Conservation (phyloP, 2,797 vertebrate genomes). For the Cetoscarus ocellatus region DNA sequence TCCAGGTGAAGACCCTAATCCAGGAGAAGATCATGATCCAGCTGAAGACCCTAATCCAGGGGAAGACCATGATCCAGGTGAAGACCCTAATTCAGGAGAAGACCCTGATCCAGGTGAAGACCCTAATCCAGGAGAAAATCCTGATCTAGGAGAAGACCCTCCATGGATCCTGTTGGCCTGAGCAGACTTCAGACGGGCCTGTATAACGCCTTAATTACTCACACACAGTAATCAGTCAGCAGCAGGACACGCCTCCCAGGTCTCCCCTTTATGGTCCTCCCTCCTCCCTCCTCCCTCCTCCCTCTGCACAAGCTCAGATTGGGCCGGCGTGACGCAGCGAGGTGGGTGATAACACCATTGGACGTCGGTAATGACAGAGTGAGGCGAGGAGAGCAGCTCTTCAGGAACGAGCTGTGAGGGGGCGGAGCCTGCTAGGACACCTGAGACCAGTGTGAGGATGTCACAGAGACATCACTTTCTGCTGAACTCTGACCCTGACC, state of each 20-base stretch:
- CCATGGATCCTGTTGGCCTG: background rate
- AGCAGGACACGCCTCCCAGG: constrained; percentile 46
- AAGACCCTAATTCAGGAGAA: no score
- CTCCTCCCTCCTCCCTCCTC: constrained; percentile 15
- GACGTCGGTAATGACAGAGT: constrained; percentile 79
- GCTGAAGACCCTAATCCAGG: no score
- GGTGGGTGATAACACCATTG: constrained; percentile 72
- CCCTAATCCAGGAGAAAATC: no score
- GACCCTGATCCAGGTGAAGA: background rate
- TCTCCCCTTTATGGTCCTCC: constrained; percentile 37
- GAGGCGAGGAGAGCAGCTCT: constrained; percentile 58
- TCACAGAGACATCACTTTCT: constrained; percentile 15
- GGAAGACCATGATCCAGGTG: no score
- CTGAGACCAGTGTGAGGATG: constrained; percentile 48
- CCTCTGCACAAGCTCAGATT: constrained; percentile 42
- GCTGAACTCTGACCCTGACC: no score
- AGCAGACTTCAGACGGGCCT: constrained; percentile 51
- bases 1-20: no score
- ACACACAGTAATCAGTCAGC: constrained; percentile 67
- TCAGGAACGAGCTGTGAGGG: constrained; percentile 60
- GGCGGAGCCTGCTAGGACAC: constrained; percentile 50
- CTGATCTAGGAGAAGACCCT: background rate
- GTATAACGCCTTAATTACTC: constrained; percentile 66
- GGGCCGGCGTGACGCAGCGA: constrained; percentile 58
- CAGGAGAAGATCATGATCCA: no score